Base-by-base conservation (phyloP, 2,888 invertebrate genomes). In the Volucella inflata region DNA sequence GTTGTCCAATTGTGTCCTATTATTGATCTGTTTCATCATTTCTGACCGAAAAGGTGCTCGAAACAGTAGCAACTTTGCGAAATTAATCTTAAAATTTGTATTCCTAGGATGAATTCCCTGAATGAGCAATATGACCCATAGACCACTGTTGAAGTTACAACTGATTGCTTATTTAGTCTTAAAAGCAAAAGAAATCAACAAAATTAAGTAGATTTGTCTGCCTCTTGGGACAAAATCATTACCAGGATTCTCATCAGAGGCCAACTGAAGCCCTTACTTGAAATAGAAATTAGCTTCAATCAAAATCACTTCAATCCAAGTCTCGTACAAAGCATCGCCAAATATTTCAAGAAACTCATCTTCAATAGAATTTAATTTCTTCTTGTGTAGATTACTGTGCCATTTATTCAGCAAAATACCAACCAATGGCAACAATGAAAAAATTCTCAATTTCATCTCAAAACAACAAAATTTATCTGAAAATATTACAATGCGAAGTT, bases 401-500 rank as follows among this genome's bases (percentile, higher is more conserved):
- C 60, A 71, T 46, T 30, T 6, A 30, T 17, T 14, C 55, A 62
- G 36, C 30, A 46, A 38, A 68, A 36, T 57, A 76, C 14, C 57
- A 53, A 38, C 11, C 57, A 53, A 38, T 8, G 40, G 53, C n/a
- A 21, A 0, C 38, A 62, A 70, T 10, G 2, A 2, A 44, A 16
- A 30, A n/a, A 59, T 30, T n/a, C 3, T 30, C 42, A 55, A 59
- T 65, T 67, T 16, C 46, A 60, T 65, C 40, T 12, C 42, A 17
- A 64, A 42, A 71, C 40, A 71, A 62, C 53, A 75, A 36, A 53
- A 67, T 70, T n/a, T 70, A 65, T 64, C 53, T 46, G 59, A 59
- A 79, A 79, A 51, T 59, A 79, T 84, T 84, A 75, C 75, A 84
- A 71, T 68, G 48, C 36, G 36, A 65, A 51, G 40, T 57, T 84